A percentile compares a stretch with the other conserved stretches of the same genome.
Evolutionary conservation across 2,888 invertebrate species (phyloP).

Genomic region (Hirtodrosophila histrioides): DNA sequence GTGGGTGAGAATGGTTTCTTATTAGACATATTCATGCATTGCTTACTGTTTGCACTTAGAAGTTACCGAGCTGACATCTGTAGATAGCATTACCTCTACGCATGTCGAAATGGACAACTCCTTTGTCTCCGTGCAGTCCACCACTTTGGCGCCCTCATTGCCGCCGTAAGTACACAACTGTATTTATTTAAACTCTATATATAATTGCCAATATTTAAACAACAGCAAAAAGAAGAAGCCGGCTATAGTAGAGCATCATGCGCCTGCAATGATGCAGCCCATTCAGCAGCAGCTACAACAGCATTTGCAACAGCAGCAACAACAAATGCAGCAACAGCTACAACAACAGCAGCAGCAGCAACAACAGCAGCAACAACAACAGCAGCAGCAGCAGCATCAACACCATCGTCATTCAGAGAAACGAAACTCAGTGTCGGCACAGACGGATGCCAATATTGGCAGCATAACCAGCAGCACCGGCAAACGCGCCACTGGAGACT

Average conservation of each 20-base stretch:
- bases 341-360: conserved; percentile 46
- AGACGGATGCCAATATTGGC: conserved; percentile 82
- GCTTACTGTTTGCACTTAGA: conserved; percentile 83
- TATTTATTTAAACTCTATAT: rapidly evolving
- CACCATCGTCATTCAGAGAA: conserved; percentile 80
- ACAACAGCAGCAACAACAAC: conserved; percentile 54
- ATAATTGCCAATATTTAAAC: not conserved
- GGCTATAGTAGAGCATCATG: conserved; percentile 62
- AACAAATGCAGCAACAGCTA: conserved; percentile 15
- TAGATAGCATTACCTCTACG: conserved; percentile 89
- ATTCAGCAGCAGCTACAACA: conserved; percentile 64
- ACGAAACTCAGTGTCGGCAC: conserved; percentile 83
- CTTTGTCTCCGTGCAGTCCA: conserved; percentile 81
- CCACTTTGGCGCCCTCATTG: conserved; percentile 79
- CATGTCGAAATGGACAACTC: conserved; percentile 86
- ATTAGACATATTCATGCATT: conserved; percentile 48
- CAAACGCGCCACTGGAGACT: conserved; percentile 78
- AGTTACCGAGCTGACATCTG: conserved; percentile 90
- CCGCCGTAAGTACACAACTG: conserved; percentile 70
- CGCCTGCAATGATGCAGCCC: conserved; percentile 61
- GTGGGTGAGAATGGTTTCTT: conserved; percentile 56
- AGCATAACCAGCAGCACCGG: conserved; percentile 70
- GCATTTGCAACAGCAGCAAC: conserved; percentile 44
- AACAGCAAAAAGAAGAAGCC: conserved; percentile 76
- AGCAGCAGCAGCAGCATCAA: conserved; percentile 74